Base-by-base conservation (phyloP, 1,140 invertebrate genomes). In the Drosophila murphyi region DNA sequence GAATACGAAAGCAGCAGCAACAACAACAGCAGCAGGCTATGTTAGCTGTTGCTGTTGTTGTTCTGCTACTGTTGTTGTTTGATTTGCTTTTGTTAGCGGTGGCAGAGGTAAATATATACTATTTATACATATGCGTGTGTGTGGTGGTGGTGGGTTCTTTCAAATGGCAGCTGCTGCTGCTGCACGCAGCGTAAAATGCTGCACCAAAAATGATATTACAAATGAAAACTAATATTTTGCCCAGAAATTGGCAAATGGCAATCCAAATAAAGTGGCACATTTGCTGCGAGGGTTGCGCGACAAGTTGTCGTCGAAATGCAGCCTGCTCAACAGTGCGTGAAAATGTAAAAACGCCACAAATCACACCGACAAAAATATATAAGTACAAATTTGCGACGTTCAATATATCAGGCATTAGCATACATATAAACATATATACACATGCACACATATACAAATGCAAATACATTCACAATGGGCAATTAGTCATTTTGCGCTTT, bases 401-500 rank as follows among this genome's bases (percentile, higher is more conserved):
- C 31, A 48, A 60, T 60, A 60, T 47, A 35, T 60, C 43, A 60
- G 37, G 59, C 65, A 73, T 81, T 78, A 77, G 67, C 73, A 51
- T 63, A 78, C 69, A 50, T 20, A 20, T 20, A 20, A 20, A 20
- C 20, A 20, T 20, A 20, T 20, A 20, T 20, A 48, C 12, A 32
- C 57, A 60, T 5, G 6, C 39, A 43, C 39, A 41, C 39, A 43
- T 7, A n/a, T 43, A 43, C 10, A 35, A 35, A 28, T 12, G 7
- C 10, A 28, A 37, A 37, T 39, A 55, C n/a, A 55, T 5, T 31
- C 8, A 43, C 10, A 43, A 88, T 88, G 80, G 67, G 80, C 80
- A 88, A 89, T 88, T 88, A 89, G 80, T 89, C 85, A 89, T 88
- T 88, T 87, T 79, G 79, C 81, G 81, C 81, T 64, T 81, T 79